Evolutionary conservation across 2,797 vertebrate genomes (phyloP).

Genomic region (Enteromius trimaculatus): DNA sequence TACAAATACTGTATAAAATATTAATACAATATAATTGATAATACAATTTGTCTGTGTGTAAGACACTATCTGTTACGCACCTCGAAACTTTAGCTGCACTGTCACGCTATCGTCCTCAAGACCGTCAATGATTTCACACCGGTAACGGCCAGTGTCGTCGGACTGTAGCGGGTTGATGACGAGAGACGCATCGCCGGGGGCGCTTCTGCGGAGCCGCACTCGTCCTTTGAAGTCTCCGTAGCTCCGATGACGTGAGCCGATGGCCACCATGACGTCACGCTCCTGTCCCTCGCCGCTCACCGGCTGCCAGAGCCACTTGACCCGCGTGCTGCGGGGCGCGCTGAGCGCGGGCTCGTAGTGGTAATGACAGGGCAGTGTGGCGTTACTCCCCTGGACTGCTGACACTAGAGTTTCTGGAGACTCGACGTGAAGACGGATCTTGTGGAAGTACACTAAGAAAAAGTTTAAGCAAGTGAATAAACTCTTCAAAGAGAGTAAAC

Average conservation of each 20-base stretch:
- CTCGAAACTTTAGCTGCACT: slow-evolving; percentile 86
- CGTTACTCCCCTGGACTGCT: slow-evolving; percentile 80
- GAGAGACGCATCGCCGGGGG: slow-evolving; percentile 78
- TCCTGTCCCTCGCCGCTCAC: slow-evolving; percentile 74
- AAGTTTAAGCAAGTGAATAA: background rate
- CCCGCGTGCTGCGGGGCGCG: slow-evolving; percentile 76
- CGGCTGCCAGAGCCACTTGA: slow-evolving; percentile 91
- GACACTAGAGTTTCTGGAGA: slow-evolving; percentile 78
- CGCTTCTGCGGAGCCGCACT: slow-evolving; percentile 72
- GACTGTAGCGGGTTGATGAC: slow-evolving; percentile 81
- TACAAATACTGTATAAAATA: background rate
- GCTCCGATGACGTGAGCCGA: slow-evolving; percentile 80
- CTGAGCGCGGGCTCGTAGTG: slow-evolving; percentile 77
- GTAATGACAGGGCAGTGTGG: slow-evolving; percentile 87
- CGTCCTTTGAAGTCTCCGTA: slow-evolving; percentile 87
- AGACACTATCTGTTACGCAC: slow-evolving; percentile 64
- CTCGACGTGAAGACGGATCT: slow-evolving; percentile 84
- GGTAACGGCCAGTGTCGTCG: slow-evolving; percentile 87
- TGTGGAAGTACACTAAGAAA: slow-evolving; percentile 76
- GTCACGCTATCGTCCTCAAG: slow-evolving; percentile 89
- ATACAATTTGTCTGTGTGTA: too few species aligned
- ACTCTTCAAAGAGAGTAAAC: background rate
- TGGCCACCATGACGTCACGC: slow-evolving; percentile 86
- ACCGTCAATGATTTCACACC: slow-evolving; percentile 91
- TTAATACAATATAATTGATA: background rate